These are phyloP conservation scores for Enteromius radiatus DNA, from an alignment of 2,797 vertebrate species.

Conservation along the genomic window DNA sequence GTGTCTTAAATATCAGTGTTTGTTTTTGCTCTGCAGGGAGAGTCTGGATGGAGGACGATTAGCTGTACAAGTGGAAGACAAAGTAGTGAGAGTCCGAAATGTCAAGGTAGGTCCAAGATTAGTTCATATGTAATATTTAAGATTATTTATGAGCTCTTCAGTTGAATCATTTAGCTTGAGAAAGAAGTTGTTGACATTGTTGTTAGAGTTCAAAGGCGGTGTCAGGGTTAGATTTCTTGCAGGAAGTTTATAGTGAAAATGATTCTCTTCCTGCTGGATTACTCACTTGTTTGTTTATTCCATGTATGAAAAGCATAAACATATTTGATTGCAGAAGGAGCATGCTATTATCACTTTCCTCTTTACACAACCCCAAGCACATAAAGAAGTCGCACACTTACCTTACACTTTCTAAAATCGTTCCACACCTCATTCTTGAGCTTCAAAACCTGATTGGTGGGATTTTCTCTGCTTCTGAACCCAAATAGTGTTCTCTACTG, in stretches of 20 bases:
- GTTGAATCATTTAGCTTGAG: not conserved
- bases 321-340: constrained; percentile 6
- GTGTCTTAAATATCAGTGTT: constrained; percentile 1
- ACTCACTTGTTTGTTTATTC: constrained; percentile 67
- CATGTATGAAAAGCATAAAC: constrained; percentile 35
- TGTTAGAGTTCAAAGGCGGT: not conserved
- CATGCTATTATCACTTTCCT: constrained; percentile 46
- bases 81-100: constrained; percentile 87
- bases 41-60: constrained; percentile 83
- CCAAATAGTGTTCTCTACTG: not conserved
- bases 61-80: constrained; percentile 90
- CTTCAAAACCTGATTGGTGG: constrained; percentile 60
- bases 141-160: not conserved
- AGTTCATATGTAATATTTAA: not conserved
- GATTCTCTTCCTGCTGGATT: constrained; percentile 68
- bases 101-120: constrained; percentile 81
- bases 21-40: constrained; percentile 83
- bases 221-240: constrained; percentile 26
- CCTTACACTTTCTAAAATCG: constrained; percentile 13
- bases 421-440: constrained; percentile 27
- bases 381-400: constrained; percentile 33
- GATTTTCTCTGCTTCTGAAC: not conserved
- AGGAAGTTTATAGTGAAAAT: constrained; percentile 75
- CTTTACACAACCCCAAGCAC: not conserved
- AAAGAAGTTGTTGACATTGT: constrained; percentile 26